phyloP scores from a whole-genome alignment of 2,113 vertebrate genomes.

The Gallinago jamesoni region DNA sequence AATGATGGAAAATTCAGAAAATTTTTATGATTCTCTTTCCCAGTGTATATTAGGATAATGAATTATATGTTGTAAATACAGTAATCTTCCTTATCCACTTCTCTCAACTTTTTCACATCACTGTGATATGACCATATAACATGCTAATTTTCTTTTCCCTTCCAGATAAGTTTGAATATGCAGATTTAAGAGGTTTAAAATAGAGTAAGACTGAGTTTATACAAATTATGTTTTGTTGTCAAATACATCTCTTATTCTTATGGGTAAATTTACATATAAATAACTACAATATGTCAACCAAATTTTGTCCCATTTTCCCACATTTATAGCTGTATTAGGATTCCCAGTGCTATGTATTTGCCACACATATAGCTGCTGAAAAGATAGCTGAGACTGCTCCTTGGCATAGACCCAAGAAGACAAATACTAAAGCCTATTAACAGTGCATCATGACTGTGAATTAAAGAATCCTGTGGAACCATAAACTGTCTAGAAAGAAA shows the following conservation, averaged over 20 bases:
- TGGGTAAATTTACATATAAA: background rate
- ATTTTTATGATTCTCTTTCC: background rate
- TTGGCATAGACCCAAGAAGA: conserved; percentile 50
- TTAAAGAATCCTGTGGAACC: conserved; percentile 43
- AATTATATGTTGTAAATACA: background rate
- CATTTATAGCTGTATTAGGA: background rate
- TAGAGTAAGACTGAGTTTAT: background rate
- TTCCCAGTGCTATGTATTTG: background rate
- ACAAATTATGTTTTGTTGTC: background rate
- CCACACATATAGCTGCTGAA: background rate
- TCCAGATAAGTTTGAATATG: background rate
- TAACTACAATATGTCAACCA: background rate
- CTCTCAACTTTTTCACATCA: background rate
- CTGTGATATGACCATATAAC: background rate
- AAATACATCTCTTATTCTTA: background rate
- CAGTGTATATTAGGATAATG: background rate
- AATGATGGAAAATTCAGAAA: background rate
- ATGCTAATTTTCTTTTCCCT: background rate
- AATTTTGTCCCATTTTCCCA: conserved; percentile 3
- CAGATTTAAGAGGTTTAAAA: background rate
- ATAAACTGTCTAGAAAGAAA: conserved; percentile 49
- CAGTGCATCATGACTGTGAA: conserved; percentile 28
- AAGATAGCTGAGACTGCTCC: conserved; percentile 46
- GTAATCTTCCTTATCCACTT: background rate
- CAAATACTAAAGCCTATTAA: conserved; percentile 42